Base-by-base conservation (phyloP, 2,797 vertebrate species). In the Muscicapa comitata region DNA sequence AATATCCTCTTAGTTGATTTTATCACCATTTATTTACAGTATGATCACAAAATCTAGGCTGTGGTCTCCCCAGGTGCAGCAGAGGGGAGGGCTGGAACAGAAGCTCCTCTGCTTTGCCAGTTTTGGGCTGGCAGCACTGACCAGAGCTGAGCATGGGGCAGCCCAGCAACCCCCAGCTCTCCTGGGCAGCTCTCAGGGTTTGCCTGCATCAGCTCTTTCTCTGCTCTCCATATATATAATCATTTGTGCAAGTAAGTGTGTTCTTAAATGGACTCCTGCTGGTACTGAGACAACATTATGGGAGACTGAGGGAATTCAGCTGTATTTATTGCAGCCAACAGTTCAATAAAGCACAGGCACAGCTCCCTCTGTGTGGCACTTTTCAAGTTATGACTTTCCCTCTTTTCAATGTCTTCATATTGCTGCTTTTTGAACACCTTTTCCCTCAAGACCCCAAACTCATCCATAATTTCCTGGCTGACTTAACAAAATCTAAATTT, bases 251-350 rank as follows among this genome's bases (percentile, higher is more conserved):
- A 87, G 85, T 43, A 80, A 91, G 71, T 61, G 71, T 61, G 33
- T 26, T 88, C 88, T 93, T 92, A 93, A 97, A 95, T 76, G 73
- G 92, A 88, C 83, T 94, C 90, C 94, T 90, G 88, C 88, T 92
- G 77, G 66, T 90, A 90, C 90, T 90, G 71, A 94, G 92, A 95
- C 76, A 93, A 24, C 77, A n/a, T 91, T 93, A 92, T 1, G 17
- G 83, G 80, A 84, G 77, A 88, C 58, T 47, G 81, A 93, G 77
- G 82, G 90, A 88, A 95, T 95, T 85, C 29, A 17, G 59, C 70
- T 62, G 59, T 84, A 94, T 92, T 95, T 96, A 94, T 82, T 82
- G 93, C 74, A 92, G 95, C 48, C 90, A 90, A 43, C 77, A 93
- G 95, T 45, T 96, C 94, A 88, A 90, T 90, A 93, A 91, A 93